Base-by-base conservation (phyloP, 2,113 vertebrate genomes). In the Laterallus jamaicensis region DNA sequence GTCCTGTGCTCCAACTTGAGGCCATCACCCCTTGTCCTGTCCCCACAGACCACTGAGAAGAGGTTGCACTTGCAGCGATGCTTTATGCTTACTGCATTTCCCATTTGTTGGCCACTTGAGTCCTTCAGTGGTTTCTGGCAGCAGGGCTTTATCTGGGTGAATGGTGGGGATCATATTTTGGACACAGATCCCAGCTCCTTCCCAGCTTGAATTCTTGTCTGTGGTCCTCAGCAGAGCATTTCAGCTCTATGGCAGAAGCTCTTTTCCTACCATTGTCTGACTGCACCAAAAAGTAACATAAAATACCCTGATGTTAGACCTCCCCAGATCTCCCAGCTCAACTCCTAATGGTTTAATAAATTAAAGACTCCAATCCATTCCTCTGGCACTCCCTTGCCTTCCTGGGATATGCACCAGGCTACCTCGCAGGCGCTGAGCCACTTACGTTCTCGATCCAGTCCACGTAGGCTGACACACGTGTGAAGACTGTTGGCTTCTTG, bases 381-480 rank as follows among this genome's bases (percentile, higher is more conserved):
- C 15, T 58, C 29, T 52, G 42, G 19, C 22, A 42, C 3, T 18
- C 7, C 56, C n/a, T 55, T 55, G n/a, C 8, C 63, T 50, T 69
- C 24, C 15, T 12, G 31, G 85, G 56, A 62, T 58, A n/a, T 29
- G 28, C 40, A 24, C 5, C 49, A 37, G 20, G 62, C 15, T 7
- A 55, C 56, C 42, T 52, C 2, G 0, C 4, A 75, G 52, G 55
- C 37, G 17, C 11, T 24, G 15, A 58, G 19, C 6, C 37, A 82
- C 97, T 98, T 93, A 98, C 96, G 0, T 55, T 78, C 69, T 68
- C 71, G 31, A 98, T 97, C 98, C 98, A 98, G 37, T 97, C 89
- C 1, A 29, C 1, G 40, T 95, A 98, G 75, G 86, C 96, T 25
- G 98, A 98, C 42, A 92, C 94, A 12, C 10, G 7, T 4, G 88